These are phyloP conservation scores for Chrysochloris asiatica DNA, from an alignment of 2,113 vertebrate genomes.

Conservation along the genomic window DNA sequence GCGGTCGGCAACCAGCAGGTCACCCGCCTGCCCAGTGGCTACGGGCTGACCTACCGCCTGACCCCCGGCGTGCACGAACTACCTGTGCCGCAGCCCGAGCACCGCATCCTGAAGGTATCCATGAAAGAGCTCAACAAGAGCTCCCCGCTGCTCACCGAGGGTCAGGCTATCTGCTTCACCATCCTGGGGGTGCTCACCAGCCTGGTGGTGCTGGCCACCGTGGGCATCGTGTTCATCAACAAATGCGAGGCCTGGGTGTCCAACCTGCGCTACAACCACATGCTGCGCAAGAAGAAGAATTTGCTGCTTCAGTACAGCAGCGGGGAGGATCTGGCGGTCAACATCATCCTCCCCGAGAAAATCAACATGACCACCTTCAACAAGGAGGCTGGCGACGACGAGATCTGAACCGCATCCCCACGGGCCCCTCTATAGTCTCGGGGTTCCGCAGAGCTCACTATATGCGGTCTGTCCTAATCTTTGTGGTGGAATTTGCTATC, in stretches of 20 bases:
- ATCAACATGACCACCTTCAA: constrained; percentile 90
- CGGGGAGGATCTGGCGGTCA: constrained; percentile 90
- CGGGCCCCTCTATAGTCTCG: not conserved
- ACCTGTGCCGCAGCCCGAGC: constrained; percentile 84
- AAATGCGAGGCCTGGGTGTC: constrained; percentile 95
- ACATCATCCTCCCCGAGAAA: constrained; percentile 95
- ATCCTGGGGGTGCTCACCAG: constrained; percentile 94
- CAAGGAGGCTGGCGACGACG: constrained; percentile 83
- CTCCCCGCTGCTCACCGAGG: constrained; percentile 89
- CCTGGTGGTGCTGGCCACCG: constrained; percentile 93
- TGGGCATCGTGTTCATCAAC: constrained; percentile 92
- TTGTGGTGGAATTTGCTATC: constrained; percentile 57
- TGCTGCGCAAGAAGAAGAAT: constrained; percentile 91
- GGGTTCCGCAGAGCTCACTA: constrained; percentile 54
- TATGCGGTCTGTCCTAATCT: constrained; percentile 55
- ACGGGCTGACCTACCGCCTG: constrained; percentile 84
- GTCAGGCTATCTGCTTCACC: constrained; percentile 94
- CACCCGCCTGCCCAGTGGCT: constrained; percentile 70
- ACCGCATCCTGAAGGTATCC: constrained; percentile 92
- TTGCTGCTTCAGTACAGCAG: constrained; percentile 87
- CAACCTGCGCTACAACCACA: constrained; percentile 90
- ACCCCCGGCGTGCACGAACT: constrained; percentile 88
- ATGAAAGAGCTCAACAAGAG: constrained; percentile 91
- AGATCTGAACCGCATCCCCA: not conserved
- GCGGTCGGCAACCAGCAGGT: constrained; percentile 78